Conservation (phyloP, 2,113 vertebrate species). For the Amphiprion ocellaris region DNA sequence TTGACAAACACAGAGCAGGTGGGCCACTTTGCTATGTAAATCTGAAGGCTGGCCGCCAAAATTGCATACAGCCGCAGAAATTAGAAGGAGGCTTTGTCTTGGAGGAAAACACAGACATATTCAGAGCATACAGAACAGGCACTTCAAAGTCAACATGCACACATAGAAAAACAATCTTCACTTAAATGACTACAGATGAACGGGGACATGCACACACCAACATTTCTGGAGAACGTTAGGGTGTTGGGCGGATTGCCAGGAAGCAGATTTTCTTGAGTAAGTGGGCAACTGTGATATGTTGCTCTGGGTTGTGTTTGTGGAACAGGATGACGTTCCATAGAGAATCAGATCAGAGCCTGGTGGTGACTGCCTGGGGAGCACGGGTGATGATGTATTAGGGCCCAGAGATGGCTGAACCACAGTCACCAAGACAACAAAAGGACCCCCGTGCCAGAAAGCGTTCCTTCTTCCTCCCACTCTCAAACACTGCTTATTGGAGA, state of each 20-base stretch:
- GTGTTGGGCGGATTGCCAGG: conserved; percentile 37
- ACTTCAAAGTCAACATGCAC: conserved; percentile 34
- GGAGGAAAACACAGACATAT: conserved; percentile 38
- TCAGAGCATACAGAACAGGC: conserved; percentile 34
- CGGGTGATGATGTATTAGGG: conserved; percentile 61
- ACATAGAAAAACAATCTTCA: conserved; percentile 35
- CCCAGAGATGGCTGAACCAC: conserved; percentile 36
- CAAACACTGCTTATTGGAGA: conserved; percentile 56
- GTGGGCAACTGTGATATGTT: conserved; percentile 7
- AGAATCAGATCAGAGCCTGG: conserved; percentile 49
- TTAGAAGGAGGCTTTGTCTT: conserved; percentile 44
- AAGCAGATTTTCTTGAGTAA: conserved; percentile 25
- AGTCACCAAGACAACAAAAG: conserved; percentile 73
- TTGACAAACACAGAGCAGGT: conserved; percentile 76
- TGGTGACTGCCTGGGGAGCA: conserved; percentile 33
- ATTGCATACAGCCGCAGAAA: conserved; percentile 40
- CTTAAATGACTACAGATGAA: conserved; percentile 57
- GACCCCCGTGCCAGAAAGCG: conserved; percentile 50
- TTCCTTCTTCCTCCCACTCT: conserved; percentile 62
- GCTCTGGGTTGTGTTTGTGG: conserved; percentile 47
- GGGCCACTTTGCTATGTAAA: conserved; percentile 65
- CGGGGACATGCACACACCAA: background rate
- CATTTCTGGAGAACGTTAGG: conserved; percentile 42
- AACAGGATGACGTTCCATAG: conserved; percentile 17
- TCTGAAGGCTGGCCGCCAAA: conserved; percentile 50